These are phyloP conservation scores for Drosophila yakuba DNA, from an alignment of 1,140 invertebrate genomes.

Conservation along the genomic window DNA sequence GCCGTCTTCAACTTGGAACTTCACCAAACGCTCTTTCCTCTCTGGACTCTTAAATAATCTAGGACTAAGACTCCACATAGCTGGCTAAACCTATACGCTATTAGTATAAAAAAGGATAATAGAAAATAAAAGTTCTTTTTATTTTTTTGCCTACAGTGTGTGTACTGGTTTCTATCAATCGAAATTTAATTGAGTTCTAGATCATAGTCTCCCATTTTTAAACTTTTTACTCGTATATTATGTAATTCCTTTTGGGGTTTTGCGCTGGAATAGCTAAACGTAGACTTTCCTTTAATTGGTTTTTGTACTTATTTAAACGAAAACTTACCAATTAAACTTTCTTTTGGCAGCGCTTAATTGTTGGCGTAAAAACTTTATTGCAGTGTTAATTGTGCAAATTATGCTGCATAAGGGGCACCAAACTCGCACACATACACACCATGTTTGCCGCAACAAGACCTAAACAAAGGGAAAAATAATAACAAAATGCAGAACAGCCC, in stretches of 20 bases:
- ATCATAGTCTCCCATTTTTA: background rate
- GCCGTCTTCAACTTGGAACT: background rate
- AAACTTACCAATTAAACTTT: conserved; percentile 32
- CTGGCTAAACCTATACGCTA: conserved; percentile 2
- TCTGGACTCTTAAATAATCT: background rate
- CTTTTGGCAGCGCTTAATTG: conserved; percentile 52
- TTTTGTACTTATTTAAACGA: conserved; percentile 22
- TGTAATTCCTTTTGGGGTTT: background rate
- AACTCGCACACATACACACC: conserved; percentile 4
- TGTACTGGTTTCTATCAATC: conserved; percentile 1
- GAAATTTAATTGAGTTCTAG: conserved; percentile 4
- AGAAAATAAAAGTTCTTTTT: background rate
- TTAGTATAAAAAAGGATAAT: background rate
- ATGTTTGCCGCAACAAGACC: conserved; percentile 39
- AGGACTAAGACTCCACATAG: background rate
- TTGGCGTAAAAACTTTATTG: conserved; percentile 70
- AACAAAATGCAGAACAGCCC: conserved; percentile 41
- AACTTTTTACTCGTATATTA: background rate
- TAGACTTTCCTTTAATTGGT: conserved; percentile 23
- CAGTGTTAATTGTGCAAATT: conserved; percentile 75
- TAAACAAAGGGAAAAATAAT: conserved; percentile 52
- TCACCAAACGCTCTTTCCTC: background rate
- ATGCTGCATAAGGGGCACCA: conserved; percentile 41
- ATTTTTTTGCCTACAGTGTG: conserved; percentile 3
- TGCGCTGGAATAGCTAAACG: no score